Evolutionary conservation across 2,797 vertebrate species (phyloP).

Genomic region (Mionectes olivaceus): DNA sequence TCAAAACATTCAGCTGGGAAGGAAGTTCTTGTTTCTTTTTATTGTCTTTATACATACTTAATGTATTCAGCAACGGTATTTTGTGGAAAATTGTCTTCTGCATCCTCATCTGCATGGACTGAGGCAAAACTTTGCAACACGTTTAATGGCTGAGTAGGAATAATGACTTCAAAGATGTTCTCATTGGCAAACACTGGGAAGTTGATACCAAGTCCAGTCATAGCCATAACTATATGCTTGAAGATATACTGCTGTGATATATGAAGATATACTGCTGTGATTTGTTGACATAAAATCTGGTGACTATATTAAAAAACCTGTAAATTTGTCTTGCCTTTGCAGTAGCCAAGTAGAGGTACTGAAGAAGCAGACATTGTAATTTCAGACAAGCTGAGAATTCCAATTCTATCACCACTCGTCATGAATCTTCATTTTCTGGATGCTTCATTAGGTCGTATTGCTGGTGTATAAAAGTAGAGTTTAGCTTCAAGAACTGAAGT

Average conservation of each 20-base stretch:
- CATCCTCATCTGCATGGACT: neutral
- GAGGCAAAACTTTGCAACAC: neutral
- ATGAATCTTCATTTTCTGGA: neutral
- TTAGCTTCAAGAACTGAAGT: neutral
- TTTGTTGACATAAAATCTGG: neutral
- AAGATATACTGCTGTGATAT: neutral
- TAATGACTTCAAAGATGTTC: neutral
- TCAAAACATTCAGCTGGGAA: neutral
- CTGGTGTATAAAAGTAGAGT: neutral
- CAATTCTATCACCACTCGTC: neutral
- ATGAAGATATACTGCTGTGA: neutral
- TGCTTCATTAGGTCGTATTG: neutral
- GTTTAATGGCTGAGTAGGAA: neutral
- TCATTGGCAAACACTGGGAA: neutral
- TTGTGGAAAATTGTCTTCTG: constrained; percentile 1
- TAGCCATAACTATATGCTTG: neutral
- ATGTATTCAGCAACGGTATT: neutral
- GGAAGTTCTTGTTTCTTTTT: neutral
- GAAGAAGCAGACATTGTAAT: neutral
- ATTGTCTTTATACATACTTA: constrained; percentile 16
- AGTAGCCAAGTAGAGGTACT: neutral
- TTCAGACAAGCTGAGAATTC: neutral
- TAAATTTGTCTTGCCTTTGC: neutral
- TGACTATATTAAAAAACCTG: neutral
- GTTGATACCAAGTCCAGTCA: neutral